A percentile compares a stretch with the other conserved stretches of the same genome.
These are phyloP conservation scores for Rhinoraja longicauda DNA, from an alignment of 2,797 vertebrate genomes.

Conservation along the genomic window DNA sequence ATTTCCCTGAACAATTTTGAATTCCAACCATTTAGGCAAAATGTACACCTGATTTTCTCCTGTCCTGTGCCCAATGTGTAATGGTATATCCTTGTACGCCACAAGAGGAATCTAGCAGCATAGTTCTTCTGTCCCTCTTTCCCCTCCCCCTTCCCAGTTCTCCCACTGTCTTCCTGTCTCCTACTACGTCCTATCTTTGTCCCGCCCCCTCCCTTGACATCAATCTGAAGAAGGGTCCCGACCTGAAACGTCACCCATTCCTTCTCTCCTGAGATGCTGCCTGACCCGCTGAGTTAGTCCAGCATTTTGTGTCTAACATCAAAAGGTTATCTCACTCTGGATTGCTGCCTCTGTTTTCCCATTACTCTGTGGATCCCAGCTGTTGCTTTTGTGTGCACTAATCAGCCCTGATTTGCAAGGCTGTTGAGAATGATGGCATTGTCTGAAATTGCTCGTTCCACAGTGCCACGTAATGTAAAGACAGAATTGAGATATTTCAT, in stretches of 20 bases:
- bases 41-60: neutral
- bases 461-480: neutral
- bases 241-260: no score
- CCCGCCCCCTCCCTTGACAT: no score
- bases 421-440: neutral
- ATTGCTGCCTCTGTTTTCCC: neutral
- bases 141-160: no score
- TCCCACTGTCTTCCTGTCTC: no score
- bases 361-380: neutral
- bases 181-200: no score
- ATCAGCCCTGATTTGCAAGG: neutral
- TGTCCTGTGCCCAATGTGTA: neutral
- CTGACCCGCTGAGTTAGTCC: no score
- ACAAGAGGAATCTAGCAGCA: neutral
- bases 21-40: neutral
- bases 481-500: neutral
- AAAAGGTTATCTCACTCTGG: neutral
- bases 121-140: no score
- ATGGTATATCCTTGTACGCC: neutral
- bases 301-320: no score
- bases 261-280: no score
- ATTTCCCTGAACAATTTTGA: neutral
- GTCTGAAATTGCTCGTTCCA: neutral
- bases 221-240: no score
- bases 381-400: neutral